Evolutionary conservation across 2,113 vertebrate species (phyloP).

Genomic region (Phoenicopterus ruber): DNA sequence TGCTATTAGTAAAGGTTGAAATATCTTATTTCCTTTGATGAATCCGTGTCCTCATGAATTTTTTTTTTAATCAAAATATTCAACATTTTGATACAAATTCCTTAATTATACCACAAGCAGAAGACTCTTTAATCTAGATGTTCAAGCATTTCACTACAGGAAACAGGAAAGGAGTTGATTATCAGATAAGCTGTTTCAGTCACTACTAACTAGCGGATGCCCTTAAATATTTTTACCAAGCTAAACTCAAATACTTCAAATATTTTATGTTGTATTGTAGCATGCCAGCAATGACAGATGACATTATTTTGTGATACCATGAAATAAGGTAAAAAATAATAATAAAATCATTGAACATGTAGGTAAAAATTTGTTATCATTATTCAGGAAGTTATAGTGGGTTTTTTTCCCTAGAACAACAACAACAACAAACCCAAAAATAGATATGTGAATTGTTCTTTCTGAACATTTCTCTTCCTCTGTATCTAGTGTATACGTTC

Average conservation of each 20-base stretch:
- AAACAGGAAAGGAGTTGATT: neutral
- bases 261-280: neutral
- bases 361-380: neutral
- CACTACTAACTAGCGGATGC: neutral
- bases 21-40: neutral
- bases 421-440: neutral
- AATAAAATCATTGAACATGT: neutral
- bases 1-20: neutral
- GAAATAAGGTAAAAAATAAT: neutral
- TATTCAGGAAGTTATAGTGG: neutral
- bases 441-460: neutral
- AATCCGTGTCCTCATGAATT: neutral
- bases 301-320: neutral
- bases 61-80: neutral
- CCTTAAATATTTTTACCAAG: neutral
- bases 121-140: neutral
- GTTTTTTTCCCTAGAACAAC: fast-evolving
- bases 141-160: neutral
- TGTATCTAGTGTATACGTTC: neutral
- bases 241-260: neutral
- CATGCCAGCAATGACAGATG: neutral
- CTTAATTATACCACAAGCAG: neutral
- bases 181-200: neutral
- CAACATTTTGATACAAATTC: neutral
- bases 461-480: neutral